These are phyloP conservation scores for Tokudaia muenninki DNA, from an alignment of 2,797 vertebrate species.

Conservation along the genomic window DNA sequence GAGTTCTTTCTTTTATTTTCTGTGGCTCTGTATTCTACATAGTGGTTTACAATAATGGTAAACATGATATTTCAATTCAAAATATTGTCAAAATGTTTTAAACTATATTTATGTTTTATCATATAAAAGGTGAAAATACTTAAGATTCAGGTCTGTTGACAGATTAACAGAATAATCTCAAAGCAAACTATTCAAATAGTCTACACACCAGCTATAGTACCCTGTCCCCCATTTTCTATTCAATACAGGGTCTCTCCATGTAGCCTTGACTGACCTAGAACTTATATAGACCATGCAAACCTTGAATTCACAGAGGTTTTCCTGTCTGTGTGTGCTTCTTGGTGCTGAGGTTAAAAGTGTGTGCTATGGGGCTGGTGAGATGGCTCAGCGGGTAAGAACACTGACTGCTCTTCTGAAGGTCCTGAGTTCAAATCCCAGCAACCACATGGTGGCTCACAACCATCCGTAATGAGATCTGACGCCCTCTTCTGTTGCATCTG, in stretches of 20 bases:
- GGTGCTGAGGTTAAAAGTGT: neutral
- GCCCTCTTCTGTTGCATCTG: no score
- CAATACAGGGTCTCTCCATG: neutral
- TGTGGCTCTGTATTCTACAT: neutral
- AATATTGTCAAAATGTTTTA: neutral
- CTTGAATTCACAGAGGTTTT: neutral
- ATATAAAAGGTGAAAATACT: neutral
- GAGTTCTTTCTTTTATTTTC: neutral
- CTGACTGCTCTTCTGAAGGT: no score
- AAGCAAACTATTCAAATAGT: neutral
- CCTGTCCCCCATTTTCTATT: neutral
- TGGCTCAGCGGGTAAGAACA: no score
- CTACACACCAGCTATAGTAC: neutral
- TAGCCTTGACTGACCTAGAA: neutral
- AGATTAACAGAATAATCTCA: neutral
- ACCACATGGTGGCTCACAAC: no score
- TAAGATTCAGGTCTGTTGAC: neutral
- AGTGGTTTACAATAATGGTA: slow-evolving; percentile 14
- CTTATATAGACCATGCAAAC: neutral
- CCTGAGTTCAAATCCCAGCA: no score
- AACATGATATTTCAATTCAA: slow-evolving; percentile 4
- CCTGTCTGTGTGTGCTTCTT: neutral
- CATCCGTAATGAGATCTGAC: no score
- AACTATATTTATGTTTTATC: neutral
- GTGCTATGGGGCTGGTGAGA: neutral